Evolutionary conservation across 2,888 invertebrate species (phyloP).

Genomic region (Rhamnusium bicolor): DNA sequence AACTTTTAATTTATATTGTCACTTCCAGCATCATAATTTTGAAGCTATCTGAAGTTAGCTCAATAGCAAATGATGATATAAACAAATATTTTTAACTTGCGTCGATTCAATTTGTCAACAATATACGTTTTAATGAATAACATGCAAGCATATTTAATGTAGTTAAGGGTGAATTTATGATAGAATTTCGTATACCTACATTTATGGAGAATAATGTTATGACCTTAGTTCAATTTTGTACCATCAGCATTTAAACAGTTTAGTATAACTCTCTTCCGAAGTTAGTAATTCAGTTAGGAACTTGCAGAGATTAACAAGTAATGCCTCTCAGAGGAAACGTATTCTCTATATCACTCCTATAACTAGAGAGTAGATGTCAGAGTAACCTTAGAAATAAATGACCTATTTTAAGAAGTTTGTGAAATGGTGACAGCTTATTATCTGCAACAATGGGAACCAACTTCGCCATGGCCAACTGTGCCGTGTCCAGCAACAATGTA

Average conservation of each 20-base stretch:
- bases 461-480: background rate
- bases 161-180: too few species aligned
- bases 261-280: background rate
- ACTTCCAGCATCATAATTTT: too few species aligned
- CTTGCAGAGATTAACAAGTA: background rate
- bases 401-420: background rate
- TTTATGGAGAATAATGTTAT: too few species aligned
- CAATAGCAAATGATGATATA: too few species aligned
- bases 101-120: too few species aligned
- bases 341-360: background rate
- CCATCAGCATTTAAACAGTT: background rate
- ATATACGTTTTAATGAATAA: too few species aligned
- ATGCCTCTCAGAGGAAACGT: background rate
- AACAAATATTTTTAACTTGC: too few species aligned
- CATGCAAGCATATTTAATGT: too few species aligned
- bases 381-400: background rate
- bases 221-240: background rate
- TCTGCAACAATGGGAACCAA: background rate
- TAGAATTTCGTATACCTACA: too few species aligned
- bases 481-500: too few species aligned
- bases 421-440: background rate
- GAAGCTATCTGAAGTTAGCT: too few species aligned
- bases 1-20: too few species aligned
- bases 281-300: background rate
- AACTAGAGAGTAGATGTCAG: background rate